Evolutionary conservation across 2,888 invertebrate species (phyloP).

Genomic region (Physocephala rufipes): DNA sequence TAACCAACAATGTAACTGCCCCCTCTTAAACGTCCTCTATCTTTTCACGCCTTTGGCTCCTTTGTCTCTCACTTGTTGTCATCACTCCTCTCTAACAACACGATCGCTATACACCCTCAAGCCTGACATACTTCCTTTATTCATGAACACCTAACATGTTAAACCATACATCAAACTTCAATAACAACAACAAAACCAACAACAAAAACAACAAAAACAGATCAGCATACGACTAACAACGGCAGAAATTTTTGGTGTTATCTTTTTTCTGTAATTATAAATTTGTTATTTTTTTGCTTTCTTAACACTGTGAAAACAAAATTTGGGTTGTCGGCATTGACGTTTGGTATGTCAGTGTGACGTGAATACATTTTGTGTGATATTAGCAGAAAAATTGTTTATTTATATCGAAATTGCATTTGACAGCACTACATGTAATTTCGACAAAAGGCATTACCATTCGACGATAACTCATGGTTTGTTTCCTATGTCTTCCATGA

Average conservation of each 20-base stretch:
- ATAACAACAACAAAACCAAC: constrained; percentile 17
- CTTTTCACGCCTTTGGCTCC: background rate
- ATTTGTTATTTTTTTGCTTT: background rate
- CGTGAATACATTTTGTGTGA: background rate
- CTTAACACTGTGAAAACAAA: too few relatives aligned
- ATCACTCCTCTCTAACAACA: constrained; percentile 22
- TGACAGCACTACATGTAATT: too few relatives aligned
- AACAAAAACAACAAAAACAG: constrained; percentile 9
- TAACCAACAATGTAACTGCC: too few relatives aligned
- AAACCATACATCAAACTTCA: constrained; percentile 8
- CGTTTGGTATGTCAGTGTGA: background rate
- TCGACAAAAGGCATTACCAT: too few relatives aligned
- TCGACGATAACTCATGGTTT: too few relatives aligned
- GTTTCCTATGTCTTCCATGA: too few relatives aligned
- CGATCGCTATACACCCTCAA: background rate
- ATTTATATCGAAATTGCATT: too few relatives aligned
- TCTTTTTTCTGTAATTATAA: background rate
- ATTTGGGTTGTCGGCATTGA: too few relatives aligned
- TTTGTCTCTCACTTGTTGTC: constrained; percentile 11
- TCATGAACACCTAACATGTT: constrained; percentile 24
- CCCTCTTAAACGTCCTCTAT: background rate
- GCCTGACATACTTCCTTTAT: constrained; percentile 10
- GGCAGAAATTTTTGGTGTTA: background rate
- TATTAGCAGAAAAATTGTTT: background rate
- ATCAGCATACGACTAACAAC: constrained; percentile 1